Base-by-base conservation (phyloP, 2,797 vertebrate species). In the Tympanoctomys barrerae region DNA sequence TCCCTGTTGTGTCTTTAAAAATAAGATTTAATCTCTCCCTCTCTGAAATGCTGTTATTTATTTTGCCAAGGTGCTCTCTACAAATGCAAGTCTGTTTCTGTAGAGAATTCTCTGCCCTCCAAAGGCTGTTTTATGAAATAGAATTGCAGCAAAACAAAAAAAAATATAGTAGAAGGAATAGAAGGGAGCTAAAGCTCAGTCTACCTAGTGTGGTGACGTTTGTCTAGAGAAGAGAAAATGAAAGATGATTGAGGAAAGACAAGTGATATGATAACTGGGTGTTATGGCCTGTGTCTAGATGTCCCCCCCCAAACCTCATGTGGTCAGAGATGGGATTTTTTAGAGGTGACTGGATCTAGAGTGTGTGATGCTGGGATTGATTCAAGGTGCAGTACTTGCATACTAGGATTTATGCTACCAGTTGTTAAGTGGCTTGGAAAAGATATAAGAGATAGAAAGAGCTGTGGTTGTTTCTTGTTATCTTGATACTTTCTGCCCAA, bases 21-120 rank as follows among this genome's bases (percentile, higher is more conserved):
- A 66, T 16, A 59, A 80, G 75, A 87, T 94, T 66, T 91, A 80
- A 84, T 94, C 54, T 77, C 39, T 57, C 46, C 24, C 12, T 39
- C 33, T 86, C 52, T 87, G 89, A 95, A 91, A 70, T 39, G 59
- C 64, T 83, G 24, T 88, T 88, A 68, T 81, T 92, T 61, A 86
- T 66, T 94, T 78, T 68, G 83, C 61, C 42, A 57, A 84, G 33
- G 77, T 21, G 52, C 61, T 52, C 31, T 21, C 52, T 68, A 83
- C 39, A 71, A 31, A 71, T 12, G 2, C 18, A 88, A 92, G 61
- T 49, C 61, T 81, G 19, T 84, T 71, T 92, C 33, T 70, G 26
- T 42, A 36, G 59, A 54, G 70, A 75, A 22, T 42, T 91, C 18
- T 46, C 39, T 93, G 87, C 36, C 8, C 77, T 78, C 49, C 79